phyloP scores from a whole-genome alignment of 2,888 invertebrate species.

The Steinernema hermaphroditum region DNA sequence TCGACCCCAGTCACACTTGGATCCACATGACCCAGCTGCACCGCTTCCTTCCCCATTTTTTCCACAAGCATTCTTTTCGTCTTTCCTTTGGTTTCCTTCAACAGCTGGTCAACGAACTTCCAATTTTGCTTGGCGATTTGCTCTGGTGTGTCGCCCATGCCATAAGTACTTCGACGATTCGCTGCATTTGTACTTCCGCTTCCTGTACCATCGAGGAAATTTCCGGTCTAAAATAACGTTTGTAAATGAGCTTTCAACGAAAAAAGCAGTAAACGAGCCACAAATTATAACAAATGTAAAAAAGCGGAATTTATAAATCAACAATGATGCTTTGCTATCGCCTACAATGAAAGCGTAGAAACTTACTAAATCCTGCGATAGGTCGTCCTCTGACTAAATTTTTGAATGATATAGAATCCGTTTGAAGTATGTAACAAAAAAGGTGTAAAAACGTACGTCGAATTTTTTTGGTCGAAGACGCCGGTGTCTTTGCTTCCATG shows the following conservation, averaged over 20 bases:
- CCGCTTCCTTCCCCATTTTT: constrained; percentile 93
- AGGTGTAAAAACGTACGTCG: constrained; percentile 31
- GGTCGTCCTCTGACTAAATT: constrained; percentile 24
- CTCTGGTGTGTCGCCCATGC: constrained; percentile 73
- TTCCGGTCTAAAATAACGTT: constrained; percentile 20
- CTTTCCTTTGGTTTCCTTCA: constrained; percentile 77
- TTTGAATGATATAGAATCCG: not conserved
- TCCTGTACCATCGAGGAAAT: constrained; percentile 30
- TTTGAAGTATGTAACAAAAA: not conserved
- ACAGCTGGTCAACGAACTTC: constrained; percentile 93
- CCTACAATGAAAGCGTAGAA: constrained; percentile 7
- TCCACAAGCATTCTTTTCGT: constrained; percentile 98
- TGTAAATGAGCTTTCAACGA: not conserved
- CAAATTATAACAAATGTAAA: not conserved
- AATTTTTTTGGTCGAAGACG: constrained; percentile 43
- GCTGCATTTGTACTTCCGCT: constrained; percentile 40
- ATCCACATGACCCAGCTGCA: constrained; percentile 85
- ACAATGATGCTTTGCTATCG: not conserved
- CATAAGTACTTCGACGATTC: constrained; percentile 45
- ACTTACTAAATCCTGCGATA: constrained; percentile 23
- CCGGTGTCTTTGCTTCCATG: constrained; percentile 60
- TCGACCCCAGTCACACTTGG: constrained; percentile 78
- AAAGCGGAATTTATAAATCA: no score
- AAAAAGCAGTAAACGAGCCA: constrained; percentile 22
- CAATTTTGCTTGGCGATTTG: constrained; percentile 93